Conservation (phyloP, 2,113 vertebrate genomes). For the Neolamprologus toae region DNA sequence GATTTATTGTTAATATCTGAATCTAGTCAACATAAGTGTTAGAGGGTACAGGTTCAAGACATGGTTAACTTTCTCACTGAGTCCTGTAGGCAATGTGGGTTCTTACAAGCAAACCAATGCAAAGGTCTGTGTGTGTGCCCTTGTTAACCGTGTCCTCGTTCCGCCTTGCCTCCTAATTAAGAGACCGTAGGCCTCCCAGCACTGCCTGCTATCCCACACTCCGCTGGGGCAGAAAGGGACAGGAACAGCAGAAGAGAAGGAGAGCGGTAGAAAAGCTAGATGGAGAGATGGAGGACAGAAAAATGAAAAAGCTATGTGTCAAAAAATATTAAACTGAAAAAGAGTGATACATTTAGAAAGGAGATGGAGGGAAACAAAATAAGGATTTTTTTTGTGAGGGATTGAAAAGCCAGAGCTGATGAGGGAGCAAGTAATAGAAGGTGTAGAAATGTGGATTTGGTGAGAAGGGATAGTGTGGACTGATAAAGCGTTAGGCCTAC, state of each 20-base stretch:
- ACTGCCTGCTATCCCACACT: conserved; percentile 40
- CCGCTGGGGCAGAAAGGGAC: conserved; percentile 44
- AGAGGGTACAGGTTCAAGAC: background rate
- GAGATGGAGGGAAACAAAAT: background rate
- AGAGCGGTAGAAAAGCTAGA: background rate
- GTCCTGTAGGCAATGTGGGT: background rate
- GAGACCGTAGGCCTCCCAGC: conserved; percentile 49
- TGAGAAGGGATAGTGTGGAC: background rate
- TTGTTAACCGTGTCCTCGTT: conserved; percentile 64
- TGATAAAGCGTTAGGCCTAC: background rate
- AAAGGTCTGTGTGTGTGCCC: conserved; percentile 29
- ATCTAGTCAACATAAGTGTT: background rate
- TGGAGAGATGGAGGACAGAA: background rate
- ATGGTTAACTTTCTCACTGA: background rate
- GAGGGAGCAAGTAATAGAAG: conserved; percentile 30
- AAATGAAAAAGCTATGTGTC: background rate
- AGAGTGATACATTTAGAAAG: conserved; percentile 16
- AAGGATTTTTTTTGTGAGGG: background rate
- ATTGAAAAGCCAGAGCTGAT: conserved; percentile 6
- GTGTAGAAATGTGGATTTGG: conserved; percentile 17
- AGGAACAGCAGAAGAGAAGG: background rate
- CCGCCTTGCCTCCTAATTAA: conserved; percentile 66
- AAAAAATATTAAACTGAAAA: conserved; percentile 16
- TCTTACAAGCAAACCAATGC: conserved; percentile 15
- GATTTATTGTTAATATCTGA: background rate